Evolutionary conservation across 1,140 invertebrate species (phyloP).

Genomic region (Hycleus cichorii): DNA sequence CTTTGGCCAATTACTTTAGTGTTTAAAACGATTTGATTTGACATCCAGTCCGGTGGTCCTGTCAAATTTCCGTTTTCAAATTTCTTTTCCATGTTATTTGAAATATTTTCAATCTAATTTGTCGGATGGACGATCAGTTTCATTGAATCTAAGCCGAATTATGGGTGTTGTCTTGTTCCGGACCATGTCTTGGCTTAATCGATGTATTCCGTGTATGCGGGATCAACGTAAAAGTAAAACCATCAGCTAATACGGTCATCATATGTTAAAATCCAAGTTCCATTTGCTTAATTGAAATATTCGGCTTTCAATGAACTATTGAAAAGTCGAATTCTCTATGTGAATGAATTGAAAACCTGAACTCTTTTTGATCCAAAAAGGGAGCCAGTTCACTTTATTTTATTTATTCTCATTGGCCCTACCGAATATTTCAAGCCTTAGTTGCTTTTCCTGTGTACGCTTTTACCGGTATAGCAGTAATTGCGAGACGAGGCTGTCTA

Average conservation of each 20-base stretch:
- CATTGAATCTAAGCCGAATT: too few relatives aligned
- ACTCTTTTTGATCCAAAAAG: conserved; percentile 25
- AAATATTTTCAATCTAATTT: too few relatives aligned
- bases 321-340: conserved; percentile 33
- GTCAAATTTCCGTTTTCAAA: too few relatives aligned
- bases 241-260: conserved; percentile 19
- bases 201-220: too few relatives aligned
- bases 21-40: too few relatives aligned
- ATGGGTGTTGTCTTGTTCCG: too few relatives aligned
- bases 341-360: conserved; percentile 31
- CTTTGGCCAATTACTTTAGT: too few relatives aligned
- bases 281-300: conserved; percentile 41
- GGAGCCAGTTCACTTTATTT: conserved; percentile 19
- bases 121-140: too few relatives aligned
- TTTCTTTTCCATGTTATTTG: too few relatives aligned
- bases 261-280: conserved; percentile 31
- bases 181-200: too few relatives aligned
- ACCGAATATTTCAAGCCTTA: conserved; percentile 9
- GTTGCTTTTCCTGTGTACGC: background rate
- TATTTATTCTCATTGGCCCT: conserved; percentile 12
- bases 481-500: background rate
- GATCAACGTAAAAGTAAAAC: conserved; percentile 9
- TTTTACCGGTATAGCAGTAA: background rate
- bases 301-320: conserved; percentile 31
- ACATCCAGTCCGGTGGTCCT: too few relatives aligned